Evolutionary conservation across 2,888 invertebrate genomes (phyloP).

Genomic region (Ophion ventricosus): DNA sequence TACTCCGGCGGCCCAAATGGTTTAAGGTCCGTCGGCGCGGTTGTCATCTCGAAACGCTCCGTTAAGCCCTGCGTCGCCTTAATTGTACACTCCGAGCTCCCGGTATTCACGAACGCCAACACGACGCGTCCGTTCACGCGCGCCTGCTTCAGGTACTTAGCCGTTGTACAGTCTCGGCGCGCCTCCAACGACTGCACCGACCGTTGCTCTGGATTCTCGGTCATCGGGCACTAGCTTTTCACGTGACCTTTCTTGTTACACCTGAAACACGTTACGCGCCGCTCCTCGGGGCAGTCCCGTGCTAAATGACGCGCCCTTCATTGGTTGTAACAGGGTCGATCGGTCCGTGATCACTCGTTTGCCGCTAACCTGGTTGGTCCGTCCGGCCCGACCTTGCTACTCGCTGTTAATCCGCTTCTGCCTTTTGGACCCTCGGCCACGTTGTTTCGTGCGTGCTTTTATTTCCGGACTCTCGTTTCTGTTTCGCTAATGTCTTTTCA

Average conservation of each 20-base stretch:
- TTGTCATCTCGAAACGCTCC: background rate
- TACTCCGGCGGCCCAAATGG: background rate
- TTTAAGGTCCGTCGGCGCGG: background rate
- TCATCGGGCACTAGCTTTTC: background rate
- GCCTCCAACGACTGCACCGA: too few species aligned
- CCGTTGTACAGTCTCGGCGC: background rate
- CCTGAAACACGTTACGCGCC: background rate
- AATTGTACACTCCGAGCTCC: slow-evolving; percentile 41
- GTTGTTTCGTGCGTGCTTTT: background rate
- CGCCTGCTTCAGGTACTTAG: slow-evolving; percentile 21
- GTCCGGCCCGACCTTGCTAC: too few species aligned
- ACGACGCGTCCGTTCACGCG: slow-evolving; percentile 42
- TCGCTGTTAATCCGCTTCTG: background rate
- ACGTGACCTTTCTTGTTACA: slow-evolving; percentile 13
- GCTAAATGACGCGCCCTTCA: background rate
- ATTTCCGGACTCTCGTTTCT: background rate
- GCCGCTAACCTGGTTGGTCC: too few species aligned
- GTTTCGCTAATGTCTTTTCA: background rate
- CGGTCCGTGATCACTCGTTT: too few species aligned
- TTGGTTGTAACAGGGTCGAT: slow-evolving; percentile 10
- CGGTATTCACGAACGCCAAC: too few species aligned
- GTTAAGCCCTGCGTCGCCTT: background rate
- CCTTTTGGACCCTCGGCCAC: background rate
- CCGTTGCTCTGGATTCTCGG: too few species aligned
- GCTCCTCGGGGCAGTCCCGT: slow-evolving; percentile 1